Conservation (phyloP, 2,888 invertebrate species). For the Cerastis leucographa region DNA sequence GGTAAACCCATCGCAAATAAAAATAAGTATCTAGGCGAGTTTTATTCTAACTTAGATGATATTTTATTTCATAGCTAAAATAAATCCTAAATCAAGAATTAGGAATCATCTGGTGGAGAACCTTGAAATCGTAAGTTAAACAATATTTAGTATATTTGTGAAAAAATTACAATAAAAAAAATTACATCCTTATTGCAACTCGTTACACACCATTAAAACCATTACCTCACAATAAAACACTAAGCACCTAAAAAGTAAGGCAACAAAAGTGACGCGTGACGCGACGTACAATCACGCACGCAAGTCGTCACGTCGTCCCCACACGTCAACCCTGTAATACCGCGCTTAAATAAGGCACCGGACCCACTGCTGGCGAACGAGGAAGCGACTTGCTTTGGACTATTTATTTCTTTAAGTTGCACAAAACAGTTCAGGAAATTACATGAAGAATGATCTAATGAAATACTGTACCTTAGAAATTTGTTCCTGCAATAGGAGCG, state of each 20-base stretch:
- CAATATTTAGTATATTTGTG: background rate
- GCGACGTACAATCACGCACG: constrained; percentile 59
- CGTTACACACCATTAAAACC: constrained; percentile 24
- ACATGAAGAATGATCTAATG: background rate
- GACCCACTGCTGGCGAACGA: background rate
- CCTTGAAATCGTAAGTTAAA: background rate
- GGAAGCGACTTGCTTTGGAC: background rate
- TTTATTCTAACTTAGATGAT: background rate
- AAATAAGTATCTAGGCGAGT: constrained; percentile 7
- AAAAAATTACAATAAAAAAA: background rate
- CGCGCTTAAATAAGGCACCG: constrained; percentile 71
- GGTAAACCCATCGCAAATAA: too few species aligned
- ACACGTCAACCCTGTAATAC: constrained; percentile 72
- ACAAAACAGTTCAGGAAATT: background rate
- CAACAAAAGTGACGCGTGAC: constrained; percentile 47
- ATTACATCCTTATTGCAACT: background rate
- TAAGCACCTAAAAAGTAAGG: constrained; percentile 33
- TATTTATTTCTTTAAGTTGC: background rate
- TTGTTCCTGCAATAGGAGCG: background rate
- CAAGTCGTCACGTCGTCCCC: constrained; percentile 72
- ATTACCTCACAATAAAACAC: constrained; percentile 32
- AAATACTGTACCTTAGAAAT: background rate
- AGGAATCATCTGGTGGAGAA: too few species aligned
- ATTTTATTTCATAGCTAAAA: constrained; percentile 1
- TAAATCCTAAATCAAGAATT: too few species aligned